These are phyloP conservation scores for Drosophila rhopaloa DNA, from an alignment of 1,140 invertebrate genomes.

Conservation along the genomic window DNA sequence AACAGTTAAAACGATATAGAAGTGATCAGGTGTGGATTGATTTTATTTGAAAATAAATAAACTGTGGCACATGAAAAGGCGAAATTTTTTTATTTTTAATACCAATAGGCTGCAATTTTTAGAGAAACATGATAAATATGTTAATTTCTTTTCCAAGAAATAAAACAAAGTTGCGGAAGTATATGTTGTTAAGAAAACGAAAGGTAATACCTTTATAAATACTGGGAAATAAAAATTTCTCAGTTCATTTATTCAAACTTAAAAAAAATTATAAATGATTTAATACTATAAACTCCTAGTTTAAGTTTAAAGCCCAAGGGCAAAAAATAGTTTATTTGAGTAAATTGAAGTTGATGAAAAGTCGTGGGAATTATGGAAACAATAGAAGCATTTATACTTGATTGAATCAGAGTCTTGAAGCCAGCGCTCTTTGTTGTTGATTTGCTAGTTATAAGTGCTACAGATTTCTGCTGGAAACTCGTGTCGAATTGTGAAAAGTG, in stretches of 20 bases:
- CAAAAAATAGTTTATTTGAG: conserved; percentile 29
- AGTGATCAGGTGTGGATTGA: conserved; percentile 17
- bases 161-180: not conserved
- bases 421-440: conserved; percentile 16
- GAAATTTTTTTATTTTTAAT: not conserved
- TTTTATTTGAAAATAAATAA: not conserved
- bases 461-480: conserved; percentile 13
- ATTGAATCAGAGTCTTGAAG: conserved; percentile 14
- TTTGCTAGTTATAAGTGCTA: conserved; percentile 15
- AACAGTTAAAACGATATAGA: conserved; percentile 20
- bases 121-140: not conserved
- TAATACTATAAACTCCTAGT: not conserved
- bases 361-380: conserved; percentile 18
- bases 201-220: not conserved
- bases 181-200: not conserved
- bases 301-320: conserved; percentile 17
- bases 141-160: not conserved
- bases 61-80: not conserved
- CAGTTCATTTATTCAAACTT: not conserved
- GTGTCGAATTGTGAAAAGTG: conserved; percentile 34
- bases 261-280: not conserved
- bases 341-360: conserved; percentile 22
- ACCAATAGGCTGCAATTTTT: no score
- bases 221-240: not conserved
- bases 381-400: conserved; percentile 25